Percentiles rank a stretch among this genome's conserved stretches.
Evolutionary conservation across 2,888 invertebrate species (phyloP).

Genomic region (Tupiocoris notatus): DNA sequence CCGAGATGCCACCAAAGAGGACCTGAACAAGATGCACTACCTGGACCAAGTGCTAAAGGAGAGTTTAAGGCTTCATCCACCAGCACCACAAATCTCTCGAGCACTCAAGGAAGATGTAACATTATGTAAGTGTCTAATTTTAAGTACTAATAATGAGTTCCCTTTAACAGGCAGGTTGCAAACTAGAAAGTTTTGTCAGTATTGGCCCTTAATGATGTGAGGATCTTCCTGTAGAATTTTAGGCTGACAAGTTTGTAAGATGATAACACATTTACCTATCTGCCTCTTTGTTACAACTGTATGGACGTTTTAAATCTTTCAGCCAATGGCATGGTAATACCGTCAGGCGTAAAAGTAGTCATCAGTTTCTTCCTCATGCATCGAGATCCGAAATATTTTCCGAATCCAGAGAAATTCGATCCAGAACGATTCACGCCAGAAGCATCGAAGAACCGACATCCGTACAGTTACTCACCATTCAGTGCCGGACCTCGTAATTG

Average conservation of each 20-base stretch:
- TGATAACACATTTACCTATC: too few relatives aligned
- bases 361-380: conserved; percentile 52
- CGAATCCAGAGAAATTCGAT: conserved; percentile 55
- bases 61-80: conserved; percentile 41
- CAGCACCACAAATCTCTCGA: background rate
- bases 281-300: too few relatives aligned
- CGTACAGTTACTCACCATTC: conserved; percentile 57
- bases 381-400: conserved; percentile 53
- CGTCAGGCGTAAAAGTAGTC: conserved; percentile 49
- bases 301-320: too few relatives aligned
- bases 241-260: too few relatives aligned
- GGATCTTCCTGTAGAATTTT: too few relatives aligned
- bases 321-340: conserved; percentile 35
- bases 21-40: conserved; percentile 33
- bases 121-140: background rate
- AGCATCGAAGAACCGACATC: conserved; percentile 46
- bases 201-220: too few relatives aligned
- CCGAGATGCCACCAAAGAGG: background rate
- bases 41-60: conserved; percentile 53
- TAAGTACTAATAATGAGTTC: too few relatives aligned
- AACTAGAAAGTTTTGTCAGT: too few relatives aligned
- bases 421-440: conserved; percentile 52
- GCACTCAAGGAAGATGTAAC: background rate
- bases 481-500: conserved; percentile 67
- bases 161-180: too few relatives aligned